These are phyloP conservation scores for Bombus confusus DNA, from an alignment of 1,140 invertebrate species.

Conservation along the genomic window DNA sequence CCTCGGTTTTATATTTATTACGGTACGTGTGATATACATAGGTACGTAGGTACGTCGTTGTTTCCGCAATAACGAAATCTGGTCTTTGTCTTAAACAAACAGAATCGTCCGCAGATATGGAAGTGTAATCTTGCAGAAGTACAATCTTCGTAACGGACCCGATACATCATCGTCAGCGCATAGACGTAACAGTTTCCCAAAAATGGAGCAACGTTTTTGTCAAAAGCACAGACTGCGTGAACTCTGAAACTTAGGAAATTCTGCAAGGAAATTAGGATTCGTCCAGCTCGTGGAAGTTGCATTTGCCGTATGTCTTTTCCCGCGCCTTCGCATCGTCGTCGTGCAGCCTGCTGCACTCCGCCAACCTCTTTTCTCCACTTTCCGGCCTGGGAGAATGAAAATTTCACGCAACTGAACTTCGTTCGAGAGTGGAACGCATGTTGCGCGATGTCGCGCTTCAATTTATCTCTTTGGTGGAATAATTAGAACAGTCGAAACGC, in stretches of 20 bases:
- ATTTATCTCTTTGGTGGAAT: background rate
- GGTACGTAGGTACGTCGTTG: too few species aligned
- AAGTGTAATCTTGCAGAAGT: background rate
- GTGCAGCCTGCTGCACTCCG: background rate
- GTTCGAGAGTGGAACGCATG: background rate
- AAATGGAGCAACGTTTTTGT: background rate
- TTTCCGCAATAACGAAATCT: too few species aligned
- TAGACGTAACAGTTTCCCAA: background rate
- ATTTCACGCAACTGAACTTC: constrained; percentile 1
- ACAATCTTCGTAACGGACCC: background rate
- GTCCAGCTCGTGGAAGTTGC: background rate
- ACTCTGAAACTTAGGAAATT: background rate
- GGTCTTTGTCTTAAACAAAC: background rate
- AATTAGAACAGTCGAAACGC: background rate
- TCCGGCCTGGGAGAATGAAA: background rate
- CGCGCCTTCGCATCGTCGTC: background rate
- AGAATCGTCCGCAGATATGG: background rate
- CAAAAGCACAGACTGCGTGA: background rate
- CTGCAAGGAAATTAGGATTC: constrained; percentile 4
- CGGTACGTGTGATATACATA: too few species aligned
- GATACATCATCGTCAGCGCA: too few species aligned
- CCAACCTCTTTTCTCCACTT: too few species aligned
- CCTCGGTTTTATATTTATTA: too few species aligned
- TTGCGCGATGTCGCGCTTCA: background rate
- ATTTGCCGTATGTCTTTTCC: background rate